A percentile compares a stretch with the other conserved stretches of the same genome.
These are phyloP conservation scores for Lagria hirta DNA, from an alignment of 2,888 invertebrate species.

Conservation along the genomic window DNA sequence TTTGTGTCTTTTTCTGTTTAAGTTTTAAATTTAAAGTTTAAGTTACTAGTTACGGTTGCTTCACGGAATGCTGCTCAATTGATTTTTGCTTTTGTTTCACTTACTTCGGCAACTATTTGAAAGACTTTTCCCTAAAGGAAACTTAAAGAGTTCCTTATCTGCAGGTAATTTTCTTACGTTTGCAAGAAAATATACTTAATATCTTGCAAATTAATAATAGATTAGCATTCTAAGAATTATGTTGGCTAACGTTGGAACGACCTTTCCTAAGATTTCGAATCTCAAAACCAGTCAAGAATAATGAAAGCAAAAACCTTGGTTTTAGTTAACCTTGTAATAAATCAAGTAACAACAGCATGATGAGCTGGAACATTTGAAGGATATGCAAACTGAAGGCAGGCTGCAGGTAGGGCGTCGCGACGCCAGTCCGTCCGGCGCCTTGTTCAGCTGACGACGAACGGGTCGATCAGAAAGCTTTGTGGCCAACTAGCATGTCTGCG, in stretches of 20 bases:
- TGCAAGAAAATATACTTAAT: no score
- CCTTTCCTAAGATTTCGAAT: no score
- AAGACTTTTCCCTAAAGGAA: no score
- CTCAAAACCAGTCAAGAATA: no score
- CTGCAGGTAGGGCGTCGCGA: conserved; percentile 44
- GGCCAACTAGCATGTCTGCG: conserved; percentile 42
- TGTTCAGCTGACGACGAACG: conserved; percentile 48
- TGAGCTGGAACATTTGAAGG: conserved; percentile 33
- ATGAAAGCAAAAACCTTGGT: no score
- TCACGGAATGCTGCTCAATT: conserved; percentile 10
- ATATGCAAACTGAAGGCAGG: conserved; percentile 39
- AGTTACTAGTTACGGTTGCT: conserved; percentile 7
- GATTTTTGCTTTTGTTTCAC: conserved; percentile 12
- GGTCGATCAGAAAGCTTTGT: conserved; percentile 48
- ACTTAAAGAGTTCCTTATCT: no score
- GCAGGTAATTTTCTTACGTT: no score
- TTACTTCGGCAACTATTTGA: conserved; percentile 1
- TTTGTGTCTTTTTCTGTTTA: conserved; percentile 33
- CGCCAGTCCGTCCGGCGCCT: conserved; percentile 45
- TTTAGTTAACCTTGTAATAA: conserved; percentile 3
- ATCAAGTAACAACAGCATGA: conserved; percentile 30
- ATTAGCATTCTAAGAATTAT: no score
- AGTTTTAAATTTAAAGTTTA: conserved; percentile 29
- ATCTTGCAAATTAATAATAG: no score
- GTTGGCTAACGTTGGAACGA: not conserved